Percentiles rank a stretch among this genome's conserved stretches.
Conservation (phyloP, 2,888 invertebrate species). For the Drosophila mimetica region DNA sequence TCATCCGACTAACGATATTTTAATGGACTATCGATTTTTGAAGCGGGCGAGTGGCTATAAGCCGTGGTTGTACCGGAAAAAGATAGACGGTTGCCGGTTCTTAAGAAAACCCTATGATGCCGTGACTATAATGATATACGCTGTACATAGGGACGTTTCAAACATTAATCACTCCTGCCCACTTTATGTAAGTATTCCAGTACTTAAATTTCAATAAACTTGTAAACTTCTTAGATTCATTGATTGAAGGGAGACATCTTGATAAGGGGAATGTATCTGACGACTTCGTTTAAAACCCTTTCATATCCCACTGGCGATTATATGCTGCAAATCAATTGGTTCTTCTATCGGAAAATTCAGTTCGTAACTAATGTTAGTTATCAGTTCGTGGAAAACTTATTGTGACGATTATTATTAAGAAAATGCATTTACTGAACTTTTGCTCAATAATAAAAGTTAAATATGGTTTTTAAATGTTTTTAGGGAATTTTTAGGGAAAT, state of each 20-base stretch:
- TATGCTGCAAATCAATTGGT: constrained; percentile 25
- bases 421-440: too few relatives aligned
- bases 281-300: background rate
- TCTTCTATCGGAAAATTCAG: constrained; percentile 30
- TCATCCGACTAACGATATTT: constrained; percentile 17
- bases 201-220: background rate
- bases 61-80: constrained; percentile 27
- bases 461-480: too few relatives aligned
- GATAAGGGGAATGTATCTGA: constrained; percentile 13
- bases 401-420: background rate
- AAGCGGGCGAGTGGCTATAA: constrained; percentile 51
- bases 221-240: background rate
- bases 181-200: background rate
- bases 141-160: constrained; percentile 16
- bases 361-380: constrained; percentile 35
- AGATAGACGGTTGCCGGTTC: constrained; percentile 43
- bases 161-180: constrained; percentile 56
- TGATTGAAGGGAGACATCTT: constrained; percentile 33
- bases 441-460: too few relatives aligned
- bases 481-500: too few relatives aligned
- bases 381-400: background rate
- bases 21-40: constrained; percentile 3
- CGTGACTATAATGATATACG: constrained; percentile 18
- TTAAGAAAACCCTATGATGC: constrained; percentile 27
- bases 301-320: constrained; percentile 38